Conservation (phyloP, 2,797 vertebrate species). For the Pitangus sulphuratus region DNA sequence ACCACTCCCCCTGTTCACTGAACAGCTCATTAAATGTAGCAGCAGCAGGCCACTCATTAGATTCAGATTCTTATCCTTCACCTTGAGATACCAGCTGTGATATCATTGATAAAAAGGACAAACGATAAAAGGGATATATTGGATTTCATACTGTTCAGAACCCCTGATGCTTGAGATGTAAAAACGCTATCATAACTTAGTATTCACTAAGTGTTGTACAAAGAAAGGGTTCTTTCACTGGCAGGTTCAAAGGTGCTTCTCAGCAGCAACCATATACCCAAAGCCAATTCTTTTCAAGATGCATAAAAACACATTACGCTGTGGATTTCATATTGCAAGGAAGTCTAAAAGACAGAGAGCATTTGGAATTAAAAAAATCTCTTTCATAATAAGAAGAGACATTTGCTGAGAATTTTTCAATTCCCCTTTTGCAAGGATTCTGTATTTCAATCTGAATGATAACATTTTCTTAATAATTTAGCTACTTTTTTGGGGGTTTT, state of each 20-base stretch:
- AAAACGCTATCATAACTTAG: conserved; percentile 48
- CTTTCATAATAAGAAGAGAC: neutral
- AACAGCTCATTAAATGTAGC: conserved; percentile 70
- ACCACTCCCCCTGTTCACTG: conserved; percentile 9
- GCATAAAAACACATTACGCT: neutral
- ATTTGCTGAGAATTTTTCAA: conserved; percentile 13
- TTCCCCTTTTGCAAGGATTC: neutral
- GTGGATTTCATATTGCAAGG: neutral
- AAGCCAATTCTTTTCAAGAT: conserved; percentile 50
- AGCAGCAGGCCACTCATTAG: conserved; percentile 70
- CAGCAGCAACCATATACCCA: conserved; percentile 31
- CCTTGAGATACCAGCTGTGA: conserved; percentile 71
- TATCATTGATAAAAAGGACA: conserved; percentile 70
- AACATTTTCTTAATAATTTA: neutral
- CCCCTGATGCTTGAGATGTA: conserved; percentile 51
- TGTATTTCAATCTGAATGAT: neutral
- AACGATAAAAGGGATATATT: conserved; percentile 69
- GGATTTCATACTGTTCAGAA: conserved; percentile 62
- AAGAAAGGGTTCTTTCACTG: conserved; percentile 50
- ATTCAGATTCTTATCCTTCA: conserved; percentile 62
- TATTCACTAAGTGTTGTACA: conserved; percentile 42
- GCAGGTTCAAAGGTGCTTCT: conserved; percentile 63
- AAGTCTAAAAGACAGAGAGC: conserved; percentile 22
- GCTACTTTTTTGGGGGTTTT: neutral
- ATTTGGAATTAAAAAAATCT: neutral